phyloP scores from a whole-genome alignment of 2,797 vertebrate genomes.

The Macrochelys suwanniensis region DNA sequence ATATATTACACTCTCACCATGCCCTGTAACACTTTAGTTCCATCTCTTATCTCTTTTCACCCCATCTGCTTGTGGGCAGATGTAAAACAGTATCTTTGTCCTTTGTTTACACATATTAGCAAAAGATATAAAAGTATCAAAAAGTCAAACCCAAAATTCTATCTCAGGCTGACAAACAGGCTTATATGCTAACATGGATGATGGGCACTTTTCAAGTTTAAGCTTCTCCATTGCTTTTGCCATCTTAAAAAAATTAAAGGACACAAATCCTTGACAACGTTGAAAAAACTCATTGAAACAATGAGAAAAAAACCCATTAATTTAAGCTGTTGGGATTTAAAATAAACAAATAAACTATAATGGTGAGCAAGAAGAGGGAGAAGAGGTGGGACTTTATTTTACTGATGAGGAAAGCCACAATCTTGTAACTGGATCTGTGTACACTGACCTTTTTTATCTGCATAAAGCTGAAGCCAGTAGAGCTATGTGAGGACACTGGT shows the following conservation, averaged over 20 bases:
- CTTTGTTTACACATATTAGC: no score
- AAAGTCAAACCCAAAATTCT: no score
- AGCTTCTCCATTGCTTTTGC: neutral
- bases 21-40: no score
- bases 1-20: no score
- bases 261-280: neutral
- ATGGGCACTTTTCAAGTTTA: neutral
- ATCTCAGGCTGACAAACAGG: no score
- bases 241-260: neutral
- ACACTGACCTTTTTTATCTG: rapidly evolving
- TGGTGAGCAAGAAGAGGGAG: no score
- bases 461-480: neutral
- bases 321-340: neutral
- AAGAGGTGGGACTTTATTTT: neutral
- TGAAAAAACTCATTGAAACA: neutral
- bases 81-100: no score
- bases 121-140: no score
- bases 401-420: neutral
- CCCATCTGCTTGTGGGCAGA: no score
- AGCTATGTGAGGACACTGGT: neutral
- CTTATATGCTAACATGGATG: neutral
- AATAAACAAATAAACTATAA: neutral
- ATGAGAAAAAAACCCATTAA: neutral
- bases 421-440: neutral
- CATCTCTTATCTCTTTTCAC: no score